Percentiles rank a stretch among this genome's conserved stretches.
These are phyloP conservation scores for Antheraea assamensis DNA, from an alignment of 2,888 invertebrate genomes.

Conservation along the genomic window DNA sequence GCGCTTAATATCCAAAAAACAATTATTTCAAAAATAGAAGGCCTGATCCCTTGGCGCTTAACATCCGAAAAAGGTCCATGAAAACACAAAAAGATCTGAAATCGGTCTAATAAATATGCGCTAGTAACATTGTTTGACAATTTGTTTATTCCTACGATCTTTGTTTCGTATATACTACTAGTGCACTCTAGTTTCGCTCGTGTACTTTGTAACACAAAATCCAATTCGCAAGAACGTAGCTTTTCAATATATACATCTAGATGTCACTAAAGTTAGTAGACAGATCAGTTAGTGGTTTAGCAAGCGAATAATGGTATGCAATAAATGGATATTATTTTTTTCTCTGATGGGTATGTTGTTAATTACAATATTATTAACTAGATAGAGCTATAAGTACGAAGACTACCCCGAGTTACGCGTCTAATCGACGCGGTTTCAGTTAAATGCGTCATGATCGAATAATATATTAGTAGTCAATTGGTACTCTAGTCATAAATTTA, in stretches of 20 bases:
- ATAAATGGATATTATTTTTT: not conserved
- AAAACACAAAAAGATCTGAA: not conserved
- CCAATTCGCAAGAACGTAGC: not conserved
- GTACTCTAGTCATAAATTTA: too few species aligned
- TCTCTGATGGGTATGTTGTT: not conserved
- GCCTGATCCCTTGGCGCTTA: not conserved
- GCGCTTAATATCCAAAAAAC: too few species aligned
- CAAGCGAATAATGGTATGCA: too few species aligned
- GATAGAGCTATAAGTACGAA: not conserved
- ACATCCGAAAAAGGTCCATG: not conserved
- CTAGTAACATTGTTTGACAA: not conserved
- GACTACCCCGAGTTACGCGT: not conserved
- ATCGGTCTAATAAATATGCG: not conserved
- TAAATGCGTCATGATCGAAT: too few species aligned
- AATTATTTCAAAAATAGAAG: not conserved
- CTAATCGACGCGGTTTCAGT: too few species aligned
- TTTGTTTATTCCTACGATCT: not conserved
- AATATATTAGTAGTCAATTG: too few species aligned
- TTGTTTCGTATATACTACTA: not conserved
- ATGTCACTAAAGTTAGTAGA: conserved; percentile 6
- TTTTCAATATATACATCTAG: not conserved
- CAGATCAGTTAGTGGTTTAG: not conserved
- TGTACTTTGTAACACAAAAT: not conserved
- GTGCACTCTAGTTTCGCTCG: not conserved
- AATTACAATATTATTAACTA: not conserved